A percentile compares a stretch with the other conserved stretches of the same genome.
These are phyloP conservation scores for Bambusicola thoracicus DNA, from an alignment of 2,113 vertebrate genomes.

Conservation along the genomic window DNA sequence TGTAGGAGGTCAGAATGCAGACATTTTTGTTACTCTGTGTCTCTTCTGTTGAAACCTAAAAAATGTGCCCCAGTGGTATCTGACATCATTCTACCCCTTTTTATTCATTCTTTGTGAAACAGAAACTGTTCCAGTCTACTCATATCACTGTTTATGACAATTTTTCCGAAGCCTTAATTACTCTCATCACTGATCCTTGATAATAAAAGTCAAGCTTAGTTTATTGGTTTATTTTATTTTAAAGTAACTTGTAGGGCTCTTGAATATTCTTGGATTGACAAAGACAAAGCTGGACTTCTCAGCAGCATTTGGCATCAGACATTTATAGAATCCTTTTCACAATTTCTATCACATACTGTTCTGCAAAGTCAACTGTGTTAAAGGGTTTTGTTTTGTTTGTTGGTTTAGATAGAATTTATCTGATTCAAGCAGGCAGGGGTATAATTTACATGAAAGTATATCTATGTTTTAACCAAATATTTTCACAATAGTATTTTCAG, in stretches of 20 bases:
- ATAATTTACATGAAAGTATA: neutral
- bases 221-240: neutral
- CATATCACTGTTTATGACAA: neutral
- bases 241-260: neutral
- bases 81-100: neutral
- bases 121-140: neutral
- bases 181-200: neutral
- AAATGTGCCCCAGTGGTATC: neutral
- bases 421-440: neutral
- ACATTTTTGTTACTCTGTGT: neutral
- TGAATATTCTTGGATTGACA: neutral
- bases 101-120: neutral
- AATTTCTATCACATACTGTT: neutral
- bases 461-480: neutral
- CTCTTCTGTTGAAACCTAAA: neutral
- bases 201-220: neutral
- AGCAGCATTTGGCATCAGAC: neutral
- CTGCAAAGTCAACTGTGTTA: neutral
- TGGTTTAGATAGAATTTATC: neutral
- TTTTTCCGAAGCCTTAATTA: neutral
- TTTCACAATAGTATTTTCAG: neutral
- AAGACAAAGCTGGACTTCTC: neutral
- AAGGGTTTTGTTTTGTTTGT: neutral
- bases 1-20: neutral
- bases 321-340: neutral